Percentiles rank a stretch among this genome's conserved stretches.
phyloP scores from a whole-genome alignment of 1,140 invertebrate genomes.

The Drosophila kikkawai region DNA sequence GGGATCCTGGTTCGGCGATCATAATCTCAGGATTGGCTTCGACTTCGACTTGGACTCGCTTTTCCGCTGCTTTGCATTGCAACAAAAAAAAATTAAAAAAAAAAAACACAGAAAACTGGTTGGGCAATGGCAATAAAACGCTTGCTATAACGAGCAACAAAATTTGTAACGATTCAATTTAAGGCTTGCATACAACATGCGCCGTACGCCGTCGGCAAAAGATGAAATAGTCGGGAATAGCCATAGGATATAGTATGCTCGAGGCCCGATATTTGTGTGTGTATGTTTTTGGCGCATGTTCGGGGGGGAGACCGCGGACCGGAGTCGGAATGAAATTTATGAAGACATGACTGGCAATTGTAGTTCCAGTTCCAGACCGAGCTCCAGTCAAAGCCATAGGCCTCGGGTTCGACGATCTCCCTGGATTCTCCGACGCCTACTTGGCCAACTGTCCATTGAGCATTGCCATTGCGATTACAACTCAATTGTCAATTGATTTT shows the following conservation, averaged over 20 bases:
- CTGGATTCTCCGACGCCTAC: conserved; percentile 62
- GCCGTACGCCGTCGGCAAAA: conserved; percentile 75
- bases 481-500: conserved; percentile 68
- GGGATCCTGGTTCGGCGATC: conserved; percentile 45
- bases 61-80: conserved; percentile 59
- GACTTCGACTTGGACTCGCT: conserved; percentile 15
- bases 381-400: background rate
- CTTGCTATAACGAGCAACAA: conserved; percentile 84
- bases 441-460: conserved; percentile 45
- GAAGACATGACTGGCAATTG: conserved; percentile 83
- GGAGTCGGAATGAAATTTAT: conserved; percentile 75
- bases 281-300: conserved; percentile 76
- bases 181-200: conserved; percentile 77
- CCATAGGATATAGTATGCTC: conserved; percentile 37
- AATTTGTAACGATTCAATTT: conserved; percentile 84
- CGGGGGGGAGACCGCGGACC: conserved; percentile 18
- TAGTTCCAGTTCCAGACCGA: conserved; percentile 50
- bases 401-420: conserved; percentile 54
- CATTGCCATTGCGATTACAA: conserved; percentile 60
- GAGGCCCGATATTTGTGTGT: conserved; percentile 58
- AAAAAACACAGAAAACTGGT: conserved; percentile 53
- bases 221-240: conserved; percentile 81
- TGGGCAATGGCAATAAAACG: conserved; percentile 82
- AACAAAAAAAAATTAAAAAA: conserved; percentile 2
- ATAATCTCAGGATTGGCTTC: conserved; percentile 62